A percentile compares a stretch with the other conserved stretches of the same genome.
phyloP scores from a whole-genome alignment of 2,888 invertebrate species.

The Macrosoma leucophasiata region DNA sequence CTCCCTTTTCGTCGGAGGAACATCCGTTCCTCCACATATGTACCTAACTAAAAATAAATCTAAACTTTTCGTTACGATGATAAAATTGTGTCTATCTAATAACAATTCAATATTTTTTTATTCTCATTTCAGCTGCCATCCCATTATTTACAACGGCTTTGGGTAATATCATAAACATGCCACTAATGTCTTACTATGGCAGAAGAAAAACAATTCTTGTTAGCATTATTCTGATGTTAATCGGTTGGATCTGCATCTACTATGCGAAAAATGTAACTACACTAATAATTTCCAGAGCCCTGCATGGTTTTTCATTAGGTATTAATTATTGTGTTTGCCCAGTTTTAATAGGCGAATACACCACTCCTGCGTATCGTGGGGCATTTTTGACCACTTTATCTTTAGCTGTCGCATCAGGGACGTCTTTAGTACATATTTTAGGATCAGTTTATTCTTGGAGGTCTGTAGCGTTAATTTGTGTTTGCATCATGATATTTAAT shows the following conservation, averaged over 20 bases:
- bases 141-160: conserved; percentile 36
- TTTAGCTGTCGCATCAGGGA: conserved; percentile 72
- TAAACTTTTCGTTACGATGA: too few species aligned
- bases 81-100: too few species aligned
- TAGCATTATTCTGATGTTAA: conserved; percentile 52
- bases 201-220: conserved; percentile 62
- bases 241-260: conserved; percentile 67
- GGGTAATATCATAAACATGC: conserved; percentile 40
- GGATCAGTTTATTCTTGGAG: conserved; percentile 76
- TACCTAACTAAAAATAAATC: too few species aligned
- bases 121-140: conserved; percentile 40
- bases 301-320: conserved; percentile 63
- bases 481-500: conserved; percentile 52
- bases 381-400: conserved; percentile 72
- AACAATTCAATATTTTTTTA: neutral
- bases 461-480: conserved; percentile 61
- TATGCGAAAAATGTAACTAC: neutral
- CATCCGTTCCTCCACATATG: too few species aligned
- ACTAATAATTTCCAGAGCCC: conserved; percentile 38
- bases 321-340: conserved; percentile 56
- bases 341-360: conserved; percentile 69
- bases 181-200: conserved; percentile 68
- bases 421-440: conserved; percentile 73
- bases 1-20: too few species aligned
- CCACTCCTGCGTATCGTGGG: conserved; percentile 74